phyloP scores from a whole-genome alignment of 2,113 vertebrate genomes.

The Lophochroa leadbeateri region DNA sequence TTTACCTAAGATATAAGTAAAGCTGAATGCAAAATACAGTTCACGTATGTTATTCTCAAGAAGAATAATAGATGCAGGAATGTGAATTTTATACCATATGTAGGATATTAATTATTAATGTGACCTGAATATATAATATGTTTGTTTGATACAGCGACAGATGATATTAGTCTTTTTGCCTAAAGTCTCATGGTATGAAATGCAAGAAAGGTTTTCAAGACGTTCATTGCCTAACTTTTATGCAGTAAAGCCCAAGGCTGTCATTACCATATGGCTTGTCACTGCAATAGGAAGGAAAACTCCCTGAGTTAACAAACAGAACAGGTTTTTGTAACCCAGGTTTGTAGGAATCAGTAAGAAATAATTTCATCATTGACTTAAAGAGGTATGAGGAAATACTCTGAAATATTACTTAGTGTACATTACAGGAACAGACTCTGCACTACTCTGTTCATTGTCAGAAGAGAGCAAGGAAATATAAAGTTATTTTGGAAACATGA shows the following conservation, averaged over 20 bases:
- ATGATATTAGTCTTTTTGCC: constrained; percentile 33
- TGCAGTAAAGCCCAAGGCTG: background rate
- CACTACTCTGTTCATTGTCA: background rate
- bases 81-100: constrained; percentile 6
- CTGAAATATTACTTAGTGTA: background rate
- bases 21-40: background rate
- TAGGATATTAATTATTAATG: constrained; percentile 43
- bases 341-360: background rate
- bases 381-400: background rate
- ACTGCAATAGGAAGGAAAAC: background rate
- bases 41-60: background rate
- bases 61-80: constrained; percentile 16
- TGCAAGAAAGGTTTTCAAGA: constrained; percentile 32
- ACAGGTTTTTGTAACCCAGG: background rate
- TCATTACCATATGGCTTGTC: background rate
- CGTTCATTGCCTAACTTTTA: background rate
- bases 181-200: constrained; percentile 7
- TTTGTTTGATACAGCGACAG: constrained; percentile 16
- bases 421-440: background rate
- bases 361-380: background rate
- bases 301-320: background rate
- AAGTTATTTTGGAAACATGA: background rate
- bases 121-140: constrained; percentile 33
- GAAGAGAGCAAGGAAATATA: background rate
- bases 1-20: constrained; percentile 29